Evolutionary conservation across 2,888 invertebrate genomes (phyloP).

Genomic region (Iphiclides podalirius): DNA sequence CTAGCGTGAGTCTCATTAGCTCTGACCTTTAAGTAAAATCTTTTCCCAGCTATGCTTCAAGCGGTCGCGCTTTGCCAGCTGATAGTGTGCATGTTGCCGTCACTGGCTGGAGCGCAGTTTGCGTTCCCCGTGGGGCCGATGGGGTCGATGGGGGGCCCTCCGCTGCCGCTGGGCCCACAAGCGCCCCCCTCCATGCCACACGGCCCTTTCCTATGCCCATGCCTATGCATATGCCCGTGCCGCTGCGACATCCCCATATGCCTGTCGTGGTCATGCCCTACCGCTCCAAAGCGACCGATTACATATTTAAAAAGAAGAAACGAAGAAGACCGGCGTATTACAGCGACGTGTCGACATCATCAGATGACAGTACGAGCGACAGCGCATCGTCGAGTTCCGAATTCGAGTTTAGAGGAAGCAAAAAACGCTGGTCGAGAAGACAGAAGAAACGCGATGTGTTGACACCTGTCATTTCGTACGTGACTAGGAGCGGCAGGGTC

Average conservation of each 20-base stretch:
- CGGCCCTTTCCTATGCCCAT: slow-evolving; percentile 35
- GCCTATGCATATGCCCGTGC: slow-evolving; percentile 30
- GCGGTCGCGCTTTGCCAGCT: neutral
- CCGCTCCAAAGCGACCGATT: slow-evolving; percentile 43
- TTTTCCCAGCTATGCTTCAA: neutral
- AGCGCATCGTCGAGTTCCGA: slow-evolving; percentile 29
- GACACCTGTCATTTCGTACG: slow-evolving; percentile 66
- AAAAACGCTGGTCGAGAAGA: slow-evolving; percentile 14
- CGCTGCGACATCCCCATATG: slow-evolving; percentile 41
- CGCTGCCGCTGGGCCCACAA: slow-evolving; percentile 22
- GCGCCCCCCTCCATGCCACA: slow-evolving; percentile 20
- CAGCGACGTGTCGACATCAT: slow-evolving; percentile 26
- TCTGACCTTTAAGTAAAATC: neutral
- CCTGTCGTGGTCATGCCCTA: slow-evolving; percentile 64
- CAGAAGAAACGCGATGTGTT: slow-evolving; percentile 45
- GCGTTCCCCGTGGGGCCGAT: neutral
- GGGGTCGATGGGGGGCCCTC: neutral
- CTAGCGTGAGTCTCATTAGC: neutral
- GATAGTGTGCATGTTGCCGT: neutral
- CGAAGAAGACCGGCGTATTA: slow-evolving; percentile 30
- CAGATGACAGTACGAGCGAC: slow-evolving; percentile 29
- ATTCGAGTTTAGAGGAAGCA: slow-evolving; percentile 23
- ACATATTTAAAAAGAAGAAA: slow-evolving; percentile 32
- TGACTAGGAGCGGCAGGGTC: slow-evolving; percentile 63
- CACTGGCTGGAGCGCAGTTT: neutral